Evolutionary conservation across 2,113 vertebrate genomes (phyloP).

Genomic region (Pterocles orientalis): DNA sequence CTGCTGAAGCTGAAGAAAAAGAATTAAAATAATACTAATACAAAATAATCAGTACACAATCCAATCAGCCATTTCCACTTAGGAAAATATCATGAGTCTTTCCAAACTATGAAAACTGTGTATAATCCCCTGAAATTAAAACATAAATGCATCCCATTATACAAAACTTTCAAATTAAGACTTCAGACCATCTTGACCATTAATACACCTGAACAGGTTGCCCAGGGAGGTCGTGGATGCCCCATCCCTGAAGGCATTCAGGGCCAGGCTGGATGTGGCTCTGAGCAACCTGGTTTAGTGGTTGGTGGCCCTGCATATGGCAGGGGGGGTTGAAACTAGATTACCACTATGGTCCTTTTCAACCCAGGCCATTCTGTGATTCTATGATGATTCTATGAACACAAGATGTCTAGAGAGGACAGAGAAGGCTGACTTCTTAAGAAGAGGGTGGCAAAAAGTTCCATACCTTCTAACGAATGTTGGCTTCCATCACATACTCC

Average conservation of each 20-base stretch:
- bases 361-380: no score
- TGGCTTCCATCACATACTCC: background rate
- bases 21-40: background rate
- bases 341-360: no score
- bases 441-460: background rate
- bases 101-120: background rate
- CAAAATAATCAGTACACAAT: background rate
- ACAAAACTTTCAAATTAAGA: background rate
- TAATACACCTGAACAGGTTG: background rate
- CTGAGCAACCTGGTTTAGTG: no score
- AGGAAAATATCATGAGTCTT: fast-evolving
- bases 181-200: background rate
- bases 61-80: background rate
- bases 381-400: no score
- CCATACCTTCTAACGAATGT: slow-evolving; percentile 46
- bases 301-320: no score
- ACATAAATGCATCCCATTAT: background rate
- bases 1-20: background rate
- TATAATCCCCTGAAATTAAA: background rate
- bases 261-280: no score
- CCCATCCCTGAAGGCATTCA: no score
- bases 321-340: no score
- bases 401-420: background rate
- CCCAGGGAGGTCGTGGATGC: no score
- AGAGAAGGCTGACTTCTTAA: background rate